Conservation (phyloP, 2,888 invertebrate genomes). For the Hedychridium roseum region DNA sequence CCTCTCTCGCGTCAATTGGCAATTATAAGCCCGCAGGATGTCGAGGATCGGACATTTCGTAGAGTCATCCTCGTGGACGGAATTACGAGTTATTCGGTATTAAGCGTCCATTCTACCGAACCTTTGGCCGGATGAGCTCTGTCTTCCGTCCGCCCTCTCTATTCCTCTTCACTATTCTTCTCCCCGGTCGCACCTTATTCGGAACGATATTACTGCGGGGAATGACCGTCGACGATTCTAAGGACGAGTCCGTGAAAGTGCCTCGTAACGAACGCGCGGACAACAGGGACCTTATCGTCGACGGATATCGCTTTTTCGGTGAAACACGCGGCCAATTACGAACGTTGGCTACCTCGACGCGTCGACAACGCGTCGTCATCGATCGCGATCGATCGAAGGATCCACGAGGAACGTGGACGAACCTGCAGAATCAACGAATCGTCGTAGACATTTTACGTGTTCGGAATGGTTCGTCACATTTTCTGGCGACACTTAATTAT, state of each 20-base stretch:
- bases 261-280: constrained; percentile 21
- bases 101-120: constrained; percentile 41
- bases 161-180: background rate
- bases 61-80: constrained; percentile 32
- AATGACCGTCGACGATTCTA: constrained; percentile 31
- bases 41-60: constrained; percentile 15
- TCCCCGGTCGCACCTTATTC: constrained; percentile 32
- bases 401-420: too few species aligned
- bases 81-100: constrained; percentile 41
- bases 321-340: background rate
- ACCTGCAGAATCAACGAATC: too few species aligned
- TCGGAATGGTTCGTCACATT: too few species aligned
- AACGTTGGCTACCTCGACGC: too few species aligned
- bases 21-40: constrained; percentile 14
- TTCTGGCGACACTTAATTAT: too few species aligned
- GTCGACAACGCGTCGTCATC: too few species aligned
- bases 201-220: constrained; percentile 37
- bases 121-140: too few species aligned
- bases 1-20: constrained; percentile 16
- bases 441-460: too few species aligned
- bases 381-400: too few species aligned
- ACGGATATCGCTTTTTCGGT: constrained; percentile 18
- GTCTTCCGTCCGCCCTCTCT: constrained; percentile 13
- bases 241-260: constrained; percentile 24
- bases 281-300: constrained; percentile 28